Evolutionary conservation across 2,888 invertebrate species (phyloP).

Genomic region (Branchellion lobata): DNA sequence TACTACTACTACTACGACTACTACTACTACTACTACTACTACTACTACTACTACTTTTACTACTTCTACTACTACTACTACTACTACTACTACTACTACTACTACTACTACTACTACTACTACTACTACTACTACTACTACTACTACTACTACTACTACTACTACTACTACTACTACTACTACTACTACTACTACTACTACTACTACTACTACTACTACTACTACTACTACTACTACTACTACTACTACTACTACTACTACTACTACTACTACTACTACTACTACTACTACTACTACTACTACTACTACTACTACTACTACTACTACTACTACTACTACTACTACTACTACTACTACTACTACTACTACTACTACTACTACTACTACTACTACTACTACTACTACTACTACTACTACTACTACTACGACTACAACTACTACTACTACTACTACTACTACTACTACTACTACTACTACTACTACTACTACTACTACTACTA

Average conservation of each 20-base stretch:
- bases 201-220: constrained; percentile 13
- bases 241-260: constrained; percentile 15
- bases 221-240: not conserved
- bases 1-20: constrained; percentile 26
- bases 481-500: not conserved
- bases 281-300: constrained; percentile 19
- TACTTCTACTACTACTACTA: constrained; percentile 15
- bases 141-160: constrained; percentile 10
- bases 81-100: constrained; percentile 27
- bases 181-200: constrained; percentile 15
- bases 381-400: not conserved
- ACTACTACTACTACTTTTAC: constrained; percentile 27
- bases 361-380: constrained; percentile 1
- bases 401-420: constrained; percentile 1
- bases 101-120: constrained; percentile 16
- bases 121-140: constrained; percentile 8
- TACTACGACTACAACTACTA: not conserved
- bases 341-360: constrained; percentile 20
- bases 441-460: not conserved
- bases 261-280: constrained; percentile 22
- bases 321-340: constrained; percentile 25
- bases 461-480: constrained; percentile 2
- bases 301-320: constrained; percentile 3
- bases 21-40: constrained; percentile 23
- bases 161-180: not conserved